These are phyloP conservation scores for Psittacula echo DNA, from an alignment of 2,797 vertebrate genomes.

Conservation along the genomic window DNA sequence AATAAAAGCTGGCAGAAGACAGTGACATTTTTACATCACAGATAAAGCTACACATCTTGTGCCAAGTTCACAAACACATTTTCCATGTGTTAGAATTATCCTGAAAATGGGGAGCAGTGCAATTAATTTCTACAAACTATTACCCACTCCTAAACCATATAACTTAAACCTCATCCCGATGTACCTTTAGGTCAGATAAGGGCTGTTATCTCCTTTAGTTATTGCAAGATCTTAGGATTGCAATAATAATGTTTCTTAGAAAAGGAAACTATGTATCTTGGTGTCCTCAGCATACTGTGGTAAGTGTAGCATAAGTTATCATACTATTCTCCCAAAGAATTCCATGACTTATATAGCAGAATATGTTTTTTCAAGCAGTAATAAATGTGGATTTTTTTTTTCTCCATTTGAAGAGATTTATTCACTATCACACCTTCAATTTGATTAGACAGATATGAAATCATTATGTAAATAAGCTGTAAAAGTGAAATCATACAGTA, in stretches of 20 bases:
- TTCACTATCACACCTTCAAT: neutral
- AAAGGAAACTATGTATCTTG: neutral
- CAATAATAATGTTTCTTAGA: neutral
- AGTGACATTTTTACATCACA: neutral
- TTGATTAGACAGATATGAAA: neutral
- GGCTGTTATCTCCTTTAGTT: neutral
- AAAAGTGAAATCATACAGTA: neutral
- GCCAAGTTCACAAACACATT: neutral
- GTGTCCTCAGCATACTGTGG: neutral
- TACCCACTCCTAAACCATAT: neutral
- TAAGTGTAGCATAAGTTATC: neutral
- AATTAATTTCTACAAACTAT: neutral
- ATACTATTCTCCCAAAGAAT: neutral
- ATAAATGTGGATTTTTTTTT: neutral
- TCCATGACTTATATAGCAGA: neutral
- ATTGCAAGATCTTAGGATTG: neutral
- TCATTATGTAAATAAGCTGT: neutral
- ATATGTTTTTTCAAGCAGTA: neutral
- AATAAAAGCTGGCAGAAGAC: neutral
- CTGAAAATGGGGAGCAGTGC: neutral
- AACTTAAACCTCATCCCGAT: neutral
- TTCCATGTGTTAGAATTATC: neutral
- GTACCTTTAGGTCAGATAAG: neutral
- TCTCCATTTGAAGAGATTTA: neutral
- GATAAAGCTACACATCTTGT: neutral